phyloP scores from a whole-genome alignment of 2,113 vertebrate species.

The Paradoxurus hermaphroditus region DNA sequence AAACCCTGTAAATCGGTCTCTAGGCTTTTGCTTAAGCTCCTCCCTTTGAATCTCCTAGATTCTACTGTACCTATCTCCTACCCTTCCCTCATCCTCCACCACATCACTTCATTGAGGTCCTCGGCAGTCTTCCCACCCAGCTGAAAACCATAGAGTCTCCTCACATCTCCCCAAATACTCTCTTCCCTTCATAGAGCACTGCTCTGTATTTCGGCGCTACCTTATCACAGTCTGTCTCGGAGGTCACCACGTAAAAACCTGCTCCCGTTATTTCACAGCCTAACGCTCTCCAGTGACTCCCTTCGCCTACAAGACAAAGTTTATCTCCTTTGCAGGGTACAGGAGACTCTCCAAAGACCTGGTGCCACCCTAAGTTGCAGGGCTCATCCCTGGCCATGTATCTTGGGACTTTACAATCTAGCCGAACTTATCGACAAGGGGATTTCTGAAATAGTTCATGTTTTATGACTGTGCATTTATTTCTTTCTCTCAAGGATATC shows the following conservation, averaged over 20 bases:
- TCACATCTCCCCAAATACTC: neutral
- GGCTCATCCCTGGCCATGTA: neutral
- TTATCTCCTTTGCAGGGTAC: neutral
- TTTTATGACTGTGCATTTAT: neutral
- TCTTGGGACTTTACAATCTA: neutral
- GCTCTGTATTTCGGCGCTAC: neutral
- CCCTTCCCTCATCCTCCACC: neutral
- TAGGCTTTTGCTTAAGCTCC: neutral
- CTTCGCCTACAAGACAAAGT: neutral
- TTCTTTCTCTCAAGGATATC: neutral
- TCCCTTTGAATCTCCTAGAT: neutral
- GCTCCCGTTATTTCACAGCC: neutral
- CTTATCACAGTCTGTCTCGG: neutral
- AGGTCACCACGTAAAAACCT: neutral
- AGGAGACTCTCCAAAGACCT: neutral
- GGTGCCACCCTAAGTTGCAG: neutral
- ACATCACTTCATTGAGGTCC: neutral
- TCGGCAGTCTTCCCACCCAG: neutral
- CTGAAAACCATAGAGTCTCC: neutral
- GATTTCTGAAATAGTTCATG: neutral
- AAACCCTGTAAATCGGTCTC: neutral
- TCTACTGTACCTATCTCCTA: neutral
- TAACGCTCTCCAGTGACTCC: neutral
- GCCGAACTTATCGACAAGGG: neutral
- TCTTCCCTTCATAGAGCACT: neutral